Evolutionary conservation across 2,888 invertebrate genomes (phyloP), one percentile per base, ranked within the genome.

Genomic region (Parnassius mnemosyne): DNA sequence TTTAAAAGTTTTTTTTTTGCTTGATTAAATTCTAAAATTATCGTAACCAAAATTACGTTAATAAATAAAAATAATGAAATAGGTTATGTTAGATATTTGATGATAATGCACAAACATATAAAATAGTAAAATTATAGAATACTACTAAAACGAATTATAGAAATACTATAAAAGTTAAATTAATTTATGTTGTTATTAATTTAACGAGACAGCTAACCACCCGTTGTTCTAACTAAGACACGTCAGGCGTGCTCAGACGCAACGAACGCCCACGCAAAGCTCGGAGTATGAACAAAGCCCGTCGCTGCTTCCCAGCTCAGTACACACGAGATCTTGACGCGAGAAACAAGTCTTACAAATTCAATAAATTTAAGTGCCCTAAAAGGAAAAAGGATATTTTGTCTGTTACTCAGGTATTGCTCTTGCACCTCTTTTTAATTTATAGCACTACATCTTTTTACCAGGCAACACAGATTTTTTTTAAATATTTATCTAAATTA

Each of bases 121-220:
- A 12, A 16, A 20, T 13, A 16, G 9, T 20, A 16, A 55, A 47
- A 25, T 55, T 25, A 16, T 16, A 16, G 1, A 16, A 16, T 16
- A 16, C 16, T 16, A 16, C 16, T 16, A 16, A 16, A 1, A 16
- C 16, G 1, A 16, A 16, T 51, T 57, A 57, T 50, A 43, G 34
- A 20, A 50, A 10, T 20, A 54, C 13, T 68, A 67, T 70, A 66
- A 56, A 69, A 69, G 76, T 76, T 79, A 69, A 76, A 81, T 84
- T 81, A 85, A 85, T 86, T 78, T 78, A 69, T 68, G 68, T 73
- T 71, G 67, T 72, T 71, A 66, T 74, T 76, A 76, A 82, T 85
- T 77, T 83, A 85, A 84, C 85, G 85, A 86, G 83, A 81, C 84
- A 85, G 80, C 84, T 88, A 83, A 72, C 73, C 66, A 60, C 66